Evolutionary conservation across 2,888 invertebrate genomes (phyloP).

Genomic region (Adela reaumurella): DNA sequence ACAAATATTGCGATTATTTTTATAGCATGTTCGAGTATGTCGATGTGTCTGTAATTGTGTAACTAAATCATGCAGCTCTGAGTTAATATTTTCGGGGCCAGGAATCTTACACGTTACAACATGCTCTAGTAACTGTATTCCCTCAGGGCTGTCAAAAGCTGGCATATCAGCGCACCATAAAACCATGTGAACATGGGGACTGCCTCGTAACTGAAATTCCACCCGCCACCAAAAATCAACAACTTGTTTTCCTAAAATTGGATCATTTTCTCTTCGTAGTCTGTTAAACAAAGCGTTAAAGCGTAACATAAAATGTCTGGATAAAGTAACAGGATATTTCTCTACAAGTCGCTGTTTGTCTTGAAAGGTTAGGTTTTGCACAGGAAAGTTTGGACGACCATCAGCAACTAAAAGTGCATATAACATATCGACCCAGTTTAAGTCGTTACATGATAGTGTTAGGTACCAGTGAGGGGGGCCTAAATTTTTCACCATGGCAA

Average conservation of each 20-base stretch:
- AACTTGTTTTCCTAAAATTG: not conserved
- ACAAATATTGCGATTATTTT: not conserved
- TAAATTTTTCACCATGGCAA: conserved; percentile 1
- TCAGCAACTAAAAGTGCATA: conserved; percentile 16
- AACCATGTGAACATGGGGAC: conserved; percentile 6
- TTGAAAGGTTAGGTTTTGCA: not conserved
- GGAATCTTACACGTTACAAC: not conserved
- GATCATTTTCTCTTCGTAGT: not conserved
- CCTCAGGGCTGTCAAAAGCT: conserved; percentile 1
- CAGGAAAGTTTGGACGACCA: conserved; percentile 6
- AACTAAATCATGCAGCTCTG: not conserved
- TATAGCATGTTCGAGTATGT: not conserved
- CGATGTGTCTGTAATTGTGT: not conserved
- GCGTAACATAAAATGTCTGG: conserved; percentile 5
- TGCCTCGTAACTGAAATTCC: conserved; percentile 5
- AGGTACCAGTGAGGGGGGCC: conserved; percentile 3
- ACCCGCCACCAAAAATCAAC: not conserved
- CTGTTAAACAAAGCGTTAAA: not conserved
- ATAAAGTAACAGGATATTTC: conserved; percentile 4
- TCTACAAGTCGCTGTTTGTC: conserved; percentile 1
- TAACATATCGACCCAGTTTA: conserved; percentile 16
- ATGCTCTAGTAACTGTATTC: not conserved
- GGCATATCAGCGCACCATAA: conserved; percentile 2
- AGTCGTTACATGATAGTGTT: conserved; percentile 14
- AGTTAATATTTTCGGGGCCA: not conserved